Evolutionary conservation across 2,113 vertebrate species (phyloP), one percentile per base, ranked within the genome.

Genomic region (Apistogramma diplotaenia): DNA sequence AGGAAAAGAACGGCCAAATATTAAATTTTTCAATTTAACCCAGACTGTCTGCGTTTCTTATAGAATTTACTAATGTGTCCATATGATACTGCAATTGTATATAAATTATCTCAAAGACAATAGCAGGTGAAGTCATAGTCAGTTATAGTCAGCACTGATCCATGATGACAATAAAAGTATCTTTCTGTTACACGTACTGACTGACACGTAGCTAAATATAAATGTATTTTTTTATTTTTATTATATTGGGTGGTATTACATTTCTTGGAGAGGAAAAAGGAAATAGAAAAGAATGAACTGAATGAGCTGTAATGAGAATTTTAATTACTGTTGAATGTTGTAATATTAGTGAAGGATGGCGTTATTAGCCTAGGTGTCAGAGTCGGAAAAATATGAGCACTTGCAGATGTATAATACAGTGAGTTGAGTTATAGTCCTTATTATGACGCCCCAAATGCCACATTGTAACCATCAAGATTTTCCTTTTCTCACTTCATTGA

Each of bases 391-490:
- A 58, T 29, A 29, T 31, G 8, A 60, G 25, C 18, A 13, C 23
- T 33, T 8, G 56, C 12, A 1, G 37, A 53, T 49, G 46, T 78
- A 31, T 16, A 49, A 53, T 31, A 21, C 37, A 72, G 11, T 78
- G 6, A 71, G 40, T 40, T 78, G 54, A 85, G 85, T 74, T 83
- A 80, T 72, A 9, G 49, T 35, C 25, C 49, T 53, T 67, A 65
- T 78, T 87, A 82, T 59, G 15, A 33, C 43, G 18, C 78, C 76
- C 85, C 81, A 80, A 76, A 81, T 78, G 74, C 54, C 76, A 76
- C 62, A 74, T 33, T 77, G 55, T 62, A 56, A 51, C 58, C 62
- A 60, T 37, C 11, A 25, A 57, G 65, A 61, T 80, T 82, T 76
- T 40, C 23, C 82, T 84, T 74, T 82, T 29, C 74, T 59, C 29